These are phyloP conservation scores for Tadarida brasiliensis DNA, from an alignment of 2,797 vertebrate species.

Conservation along the genomic window DNA sequence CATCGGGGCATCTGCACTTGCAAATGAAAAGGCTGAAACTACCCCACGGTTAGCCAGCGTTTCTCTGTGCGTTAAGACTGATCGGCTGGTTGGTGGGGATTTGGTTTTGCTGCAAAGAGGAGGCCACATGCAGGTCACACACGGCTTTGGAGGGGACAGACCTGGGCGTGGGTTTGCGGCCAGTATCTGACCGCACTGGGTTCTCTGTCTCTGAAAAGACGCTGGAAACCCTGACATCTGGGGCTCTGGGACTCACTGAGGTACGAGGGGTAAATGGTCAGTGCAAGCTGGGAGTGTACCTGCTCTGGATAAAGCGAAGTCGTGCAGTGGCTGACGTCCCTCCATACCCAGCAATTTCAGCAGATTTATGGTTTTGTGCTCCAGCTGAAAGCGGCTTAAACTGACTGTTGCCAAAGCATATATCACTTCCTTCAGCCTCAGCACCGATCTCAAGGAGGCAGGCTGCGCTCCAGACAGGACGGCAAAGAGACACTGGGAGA, in stretches of 20 bases:
- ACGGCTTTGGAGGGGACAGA: not conserved
- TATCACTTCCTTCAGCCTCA: not conserved
- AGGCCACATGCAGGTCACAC: not conserved
- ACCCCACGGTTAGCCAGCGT: not conserved
- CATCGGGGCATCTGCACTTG: not conserved
- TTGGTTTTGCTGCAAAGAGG: not conserved
- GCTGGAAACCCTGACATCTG: not conserved
- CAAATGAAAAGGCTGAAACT: not conserved
- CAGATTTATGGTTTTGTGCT: not conserved
- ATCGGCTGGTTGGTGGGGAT: not conserved
- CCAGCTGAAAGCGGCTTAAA: not conserved
- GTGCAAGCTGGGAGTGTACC: not conserved
- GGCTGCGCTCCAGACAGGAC: not conserved
- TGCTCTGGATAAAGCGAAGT: not conserved
- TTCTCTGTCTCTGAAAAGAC: not conserved
- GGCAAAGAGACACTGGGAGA: not conserved
- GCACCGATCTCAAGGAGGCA: not conserved
- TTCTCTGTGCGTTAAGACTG: not conserved
- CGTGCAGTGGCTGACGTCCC: rapidly evolving
- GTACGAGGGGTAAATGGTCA: not conserved
- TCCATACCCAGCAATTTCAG: not conserved
- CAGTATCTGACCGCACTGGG: not conserved
- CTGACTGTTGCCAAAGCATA: not conserved
- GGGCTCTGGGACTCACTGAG: not conserved
- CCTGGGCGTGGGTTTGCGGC: not conserved